Evolutionary conservation across 2,113 vertebrate species (phyloP).

Genomic region (Channa argus): DNA sequence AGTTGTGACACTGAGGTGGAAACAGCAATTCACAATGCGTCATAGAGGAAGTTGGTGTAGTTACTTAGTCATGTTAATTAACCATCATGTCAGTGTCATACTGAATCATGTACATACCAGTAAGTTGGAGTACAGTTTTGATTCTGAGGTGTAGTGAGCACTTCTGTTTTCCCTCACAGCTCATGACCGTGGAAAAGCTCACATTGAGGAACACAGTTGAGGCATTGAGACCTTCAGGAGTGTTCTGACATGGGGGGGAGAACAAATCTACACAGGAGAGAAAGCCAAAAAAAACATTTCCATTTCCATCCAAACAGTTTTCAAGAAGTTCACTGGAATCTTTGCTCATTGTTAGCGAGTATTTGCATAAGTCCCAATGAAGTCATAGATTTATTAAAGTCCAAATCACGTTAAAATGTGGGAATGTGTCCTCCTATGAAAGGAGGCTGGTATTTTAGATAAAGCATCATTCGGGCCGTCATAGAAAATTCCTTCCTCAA

Average conservation of each 20-base stretch:
- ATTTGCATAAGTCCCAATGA: no score
- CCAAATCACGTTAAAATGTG: no score
- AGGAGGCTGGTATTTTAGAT: neutral
- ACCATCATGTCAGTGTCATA: no score
- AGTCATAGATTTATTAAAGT: no score
- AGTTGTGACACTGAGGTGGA: no score
- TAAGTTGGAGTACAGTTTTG: constrained; percentile 74
- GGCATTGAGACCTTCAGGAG: constrained; percentile 56
- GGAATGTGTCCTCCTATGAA: neutral
- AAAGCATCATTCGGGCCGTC: neutral
- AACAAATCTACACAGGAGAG: constrained; percentile 48
- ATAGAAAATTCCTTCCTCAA: neutral
- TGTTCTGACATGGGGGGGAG: constrained; percentile 75
- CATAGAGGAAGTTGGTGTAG: no score
- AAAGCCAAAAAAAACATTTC: neutral
- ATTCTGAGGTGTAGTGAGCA: constrained; percentile 86
- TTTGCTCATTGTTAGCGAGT: no score
- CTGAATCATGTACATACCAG: constrained; percentile 75
- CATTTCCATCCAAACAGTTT: no score
- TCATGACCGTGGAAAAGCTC: constrained; percentile 87
- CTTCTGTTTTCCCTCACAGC: constrained; percentile 75
- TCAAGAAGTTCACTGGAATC: no score
- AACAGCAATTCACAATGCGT: no score
- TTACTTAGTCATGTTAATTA: no score
- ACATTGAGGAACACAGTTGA: constrained; percentile 77